phyloP scores from a whole-genome alignment of 2,888 invertebrate species.

The Caenorhabditis sp. region DNA sequence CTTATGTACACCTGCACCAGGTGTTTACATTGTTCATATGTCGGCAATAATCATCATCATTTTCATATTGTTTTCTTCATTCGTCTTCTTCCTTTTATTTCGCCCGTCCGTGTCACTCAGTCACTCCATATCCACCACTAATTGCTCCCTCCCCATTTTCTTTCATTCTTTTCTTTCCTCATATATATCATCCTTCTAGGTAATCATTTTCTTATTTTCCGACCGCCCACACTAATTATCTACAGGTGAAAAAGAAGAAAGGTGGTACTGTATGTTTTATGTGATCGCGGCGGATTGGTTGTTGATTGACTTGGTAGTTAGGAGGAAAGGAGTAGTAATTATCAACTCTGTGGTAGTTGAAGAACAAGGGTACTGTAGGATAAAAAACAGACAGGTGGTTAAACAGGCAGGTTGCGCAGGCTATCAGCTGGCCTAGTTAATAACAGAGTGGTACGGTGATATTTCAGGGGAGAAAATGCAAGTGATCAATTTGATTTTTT shows the following conservation, averaged over 20 bases:
- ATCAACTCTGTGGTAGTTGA: neutral
- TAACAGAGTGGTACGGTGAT: neutral
- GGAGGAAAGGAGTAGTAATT: neutral
- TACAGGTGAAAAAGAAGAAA: neutral
- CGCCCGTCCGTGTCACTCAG: neutral
- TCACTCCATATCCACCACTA: neutral
- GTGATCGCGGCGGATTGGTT: too few species aligned
- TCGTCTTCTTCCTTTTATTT: neutral
- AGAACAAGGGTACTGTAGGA: neutral
- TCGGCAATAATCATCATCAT: neutral
- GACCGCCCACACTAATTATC: neutral
- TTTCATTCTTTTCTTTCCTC: neutral
- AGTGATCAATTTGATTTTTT: conserved; percentile 1
- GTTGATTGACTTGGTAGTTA: neutral
- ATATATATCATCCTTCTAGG: neutral
- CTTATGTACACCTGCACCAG: neutral
- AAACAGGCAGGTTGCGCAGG: neutral
- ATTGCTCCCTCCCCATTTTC: conserved; percentile 3
- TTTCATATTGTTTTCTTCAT: neutral
- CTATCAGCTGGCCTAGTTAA: neutral
- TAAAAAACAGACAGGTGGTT: neutral
- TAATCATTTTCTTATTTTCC: neutral
- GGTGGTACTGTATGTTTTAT: neutral
- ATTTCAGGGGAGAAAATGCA: too few species aligned
- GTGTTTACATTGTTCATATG: neutral